Evolutionary conservation across 2,888 invertebrate genomes (phyloP), one percentile per base, ranked within the genome.

Genomic region (Drosophila quinaria): DNA sequence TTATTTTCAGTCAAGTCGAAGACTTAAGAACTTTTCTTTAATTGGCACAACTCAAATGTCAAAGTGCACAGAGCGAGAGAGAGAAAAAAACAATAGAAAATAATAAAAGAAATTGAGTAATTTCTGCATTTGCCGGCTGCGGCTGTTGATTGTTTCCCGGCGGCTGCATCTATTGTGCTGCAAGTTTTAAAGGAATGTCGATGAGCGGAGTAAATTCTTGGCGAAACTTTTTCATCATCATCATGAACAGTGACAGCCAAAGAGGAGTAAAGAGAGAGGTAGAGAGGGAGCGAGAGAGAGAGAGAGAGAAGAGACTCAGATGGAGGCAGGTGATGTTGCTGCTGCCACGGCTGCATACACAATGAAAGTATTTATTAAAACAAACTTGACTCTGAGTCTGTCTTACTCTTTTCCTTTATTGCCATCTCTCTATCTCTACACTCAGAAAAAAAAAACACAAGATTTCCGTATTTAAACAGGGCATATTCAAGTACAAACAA

Each of bases 291-390:
- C 15, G 4, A 25, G 46, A 9, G n/a, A 10, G 47, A 15, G 15
- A 25, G 31, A 5, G 19, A 13, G 22, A 25, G 29, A 25, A 25
- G 15, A 42, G 41, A 1, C 56, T 35, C 61, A 50, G 61, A 49
- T 59, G 42, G 44, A 42, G 63, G 67, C 87, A 86, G 84, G 83
- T 86, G 80, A 68, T 41, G 61, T 55, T 47, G 58, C 49, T 35
- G 25, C 71, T 47, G 42, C 62, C 47, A 37, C 25, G 35, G 50
- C 59, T 67, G 79, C 79, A 74, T 63, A 69, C 88, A 89, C 88
- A 85, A 85, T 85, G 90, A 73, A 87, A 85, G 81, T 89, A 89
- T 85, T 89, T 84, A 84, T 89, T 89, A 89, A 90, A 88, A 89
- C 86, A 81, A 86, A 85, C 90, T 85, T 81, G 78, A 67, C 31